Base-by-base conservation (phyloP, 2,888 invertebrate genomes). In the Tachina grossa region DNA sequence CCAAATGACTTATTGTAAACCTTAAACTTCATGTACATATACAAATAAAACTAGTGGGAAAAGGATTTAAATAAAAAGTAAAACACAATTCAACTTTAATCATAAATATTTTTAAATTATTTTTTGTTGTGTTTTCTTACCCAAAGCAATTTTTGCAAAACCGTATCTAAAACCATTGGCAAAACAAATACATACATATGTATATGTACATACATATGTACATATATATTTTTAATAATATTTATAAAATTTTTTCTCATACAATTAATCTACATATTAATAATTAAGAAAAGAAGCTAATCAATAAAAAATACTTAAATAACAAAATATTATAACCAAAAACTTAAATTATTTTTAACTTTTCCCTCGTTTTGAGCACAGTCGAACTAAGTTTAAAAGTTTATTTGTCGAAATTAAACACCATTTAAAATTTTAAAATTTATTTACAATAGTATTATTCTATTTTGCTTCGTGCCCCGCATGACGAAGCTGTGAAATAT, bases 151-250 rank as follows among this genome's bases (percentile, higher is more conserved):
- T 19, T 61, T 5, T 75, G 45, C 22, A 31, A 76, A 74, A 39
- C 51, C 45, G 63, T 75, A 75, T 65, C 65, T 75, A 65, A 43
- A 65, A 55, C 65, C 22, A 55, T 75, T 75, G 63, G 74, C 63
- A 16, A 63, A 53, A 53, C 9, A 22, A 55, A 39, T 31, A 31
- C 22, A 31, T 31, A 31, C 2, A 31, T 31, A 31, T 31, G 4
- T 31, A 31, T 4, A 31, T 31, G n/a, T n/a, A n/a, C n/a, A n/a
- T n/a, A n/a, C n/a, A 31, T 31, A 4, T 31, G 22, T 22, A 22
- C 22, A 22, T 22, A 22, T 22, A 22, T 22, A 22, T 31, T 51
- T 68, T 68, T 51, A 51, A 31, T 31, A 31, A 5, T 31, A 31
- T 1, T 6, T 31, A 31, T 31, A 31, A 31, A 5, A 31, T 6